Evolutionary conservation across 2,888 invertebrate genomes (phyloP).

Genomic region (Drosophila tripunctata): DNA sequence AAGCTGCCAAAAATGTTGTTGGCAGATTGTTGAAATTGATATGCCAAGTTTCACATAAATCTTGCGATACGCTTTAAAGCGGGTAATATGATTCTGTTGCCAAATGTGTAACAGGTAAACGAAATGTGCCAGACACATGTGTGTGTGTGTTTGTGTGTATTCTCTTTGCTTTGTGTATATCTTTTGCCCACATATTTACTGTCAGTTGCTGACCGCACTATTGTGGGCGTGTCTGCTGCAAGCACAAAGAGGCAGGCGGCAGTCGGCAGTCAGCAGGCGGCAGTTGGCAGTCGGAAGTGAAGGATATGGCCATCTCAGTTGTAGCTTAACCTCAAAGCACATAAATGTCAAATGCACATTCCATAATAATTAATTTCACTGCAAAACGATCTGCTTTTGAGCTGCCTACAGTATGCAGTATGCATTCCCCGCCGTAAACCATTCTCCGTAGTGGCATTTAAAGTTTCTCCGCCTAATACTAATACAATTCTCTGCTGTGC

Average conservation of each 20-base stretch:
- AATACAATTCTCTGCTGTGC: neutral
- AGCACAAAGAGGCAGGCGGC: neutral
- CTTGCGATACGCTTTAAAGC: slow-evolving; percentile 11
- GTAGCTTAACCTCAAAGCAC: slow-evolving; percentile 45
- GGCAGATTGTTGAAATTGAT: slow-evolving; percentile 35
- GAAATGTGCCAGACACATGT: too few species aligned
- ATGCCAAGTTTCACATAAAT: slow-evolving; percentile 35
- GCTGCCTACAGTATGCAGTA: neutral
- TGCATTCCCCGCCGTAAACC: neutral
- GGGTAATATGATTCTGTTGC: neutral
- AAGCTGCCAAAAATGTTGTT: slow-evolving; percentile 43
- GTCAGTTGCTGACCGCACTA: slow-evolving; percentile 11
- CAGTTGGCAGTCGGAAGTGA: neutral
- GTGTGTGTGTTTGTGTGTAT: neutral
- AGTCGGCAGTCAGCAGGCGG: too few species aligned
- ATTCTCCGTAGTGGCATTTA: neutral
- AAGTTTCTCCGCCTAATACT: neutral
- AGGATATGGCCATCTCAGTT: neutral
- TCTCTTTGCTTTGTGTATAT: neutral
- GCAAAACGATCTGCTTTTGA: slow-evolving; percentile 16
- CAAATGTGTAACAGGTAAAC: slow-evolving; percentile 11
- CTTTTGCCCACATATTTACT: slow-evolving; percentile 33
- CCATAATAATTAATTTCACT: slow-evolving; percentile 57
- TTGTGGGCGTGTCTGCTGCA: slow-evolving; percentile 32
- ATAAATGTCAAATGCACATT: slow-evolving; percentile 67